Conservation (phyloP, 2,113 vertebrate species). For the Bombycilla garrulus region DNA sequence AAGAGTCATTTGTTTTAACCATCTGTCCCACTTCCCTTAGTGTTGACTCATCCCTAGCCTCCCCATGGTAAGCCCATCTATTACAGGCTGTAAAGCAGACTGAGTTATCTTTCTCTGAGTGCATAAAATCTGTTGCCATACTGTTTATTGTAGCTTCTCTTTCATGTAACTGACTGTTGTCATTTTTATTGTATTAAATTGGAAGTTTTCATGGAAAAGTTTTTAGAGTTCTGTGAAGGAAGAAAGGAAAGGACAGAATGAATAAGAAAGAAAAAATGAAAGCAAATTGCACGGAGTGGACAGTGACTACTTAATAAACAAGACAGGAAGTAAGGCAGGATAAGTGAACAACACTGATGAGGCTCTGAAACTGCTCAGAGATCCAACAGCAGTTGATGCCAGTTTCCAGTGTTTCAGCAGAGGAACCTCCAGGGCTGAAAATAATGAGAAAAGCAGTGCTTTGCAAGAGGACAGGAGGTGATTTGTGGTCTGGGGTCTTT, state of each 20-base stretch:
- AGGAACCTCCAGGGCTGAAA: background rate
- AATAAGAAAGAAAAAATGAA: background rate
- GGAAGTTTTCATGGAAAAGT: background rate
- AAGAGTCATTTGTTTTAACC: constrained; percentile 52
- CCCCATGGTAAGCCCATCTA: constrained; percentile 12
- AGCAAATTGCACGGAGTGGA: background rate
- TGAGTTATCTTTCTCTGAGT: background rate
- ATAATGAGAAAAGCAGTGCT: background rate
- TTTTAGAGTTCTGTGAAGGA: background rate
- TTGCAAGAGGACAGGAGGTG: background rate
- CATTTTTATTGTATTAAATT: background rate
- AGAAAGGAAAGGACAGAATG: background rate
- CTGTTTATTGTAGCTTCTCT: background rate
- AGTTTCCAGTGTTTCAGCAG: background rate
- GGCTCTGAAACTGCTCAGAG: background rate
- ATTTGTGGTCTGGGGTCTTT: background rate
- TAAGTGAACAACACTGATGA: background rate
- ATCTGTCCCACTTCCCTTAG: constrained; percentile 38
- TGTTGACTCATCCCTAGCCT: constrained; percentile 40
- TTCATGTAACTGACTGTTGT: background rate
- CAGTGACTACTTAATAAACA: background rate
- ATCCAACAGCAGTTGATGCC: background rate
- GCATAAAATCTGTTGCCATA: background rate
- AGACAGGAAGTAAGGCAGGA: background rate
- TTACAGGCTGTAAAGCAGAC: constrained; percentile 17